Evolutionary conservation across 2,797 vertebrate species (phyloP), one percentile per base, ranked within the genome.

Genomic region (Neosilurus hyrtlii): DNA sequence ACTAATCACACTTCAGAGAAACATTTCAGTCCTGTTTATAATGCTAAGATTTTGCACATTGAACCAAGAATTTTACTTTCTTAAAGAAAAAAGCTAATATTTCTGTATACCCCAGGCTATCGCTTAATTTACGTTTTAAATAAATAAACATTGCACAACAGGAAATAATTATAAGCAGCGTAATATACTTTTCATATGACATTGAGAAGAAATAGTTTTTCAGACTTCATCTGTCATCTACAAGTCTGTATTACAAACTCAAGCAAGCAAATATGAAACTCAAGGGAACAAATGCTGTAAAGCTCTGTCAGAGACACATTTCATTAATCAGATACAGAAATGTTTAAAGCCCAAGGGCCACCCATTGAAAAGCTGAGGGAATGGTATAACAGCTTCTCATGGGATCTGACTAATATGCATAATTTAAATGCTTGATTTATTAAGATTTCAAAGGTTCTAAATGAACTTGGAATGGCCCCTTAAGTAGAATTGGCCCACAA

Each of bases 201-300:
- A 49, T 24, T 24, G 16, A 78, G 14, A 26, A 71, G 49, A 70
- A 30, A 37, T 11, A 4, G 4, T 54, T 63, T 12, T 83, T 83
- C 52, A 61, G 54, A 52, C 49, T 62, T 73, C 20, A 68, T 52
- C 10, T 68, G 18, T 71, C 51, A 59, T 75, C 24, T 51, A 74
- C 71, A n/a, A 66, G 35, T 77, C 54, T 76, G 24, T 70, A 67
- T 82, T 57, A 83, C 77, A 67, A 84, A 37, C 18, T n/a, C 35
- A 63, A 68, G 43, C 70, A 56, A 35, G 63, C 75, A 52, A 24
- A 54, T 68, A 66, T 49, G 82, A 80, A 61, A 43, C 80, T 63
- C 30, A 9, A 74, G 84, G 74, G 63, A 88, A 67, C 82, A 85
- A 66, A 56, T 67, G 68, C 66, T 52, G 65, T 83, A 52, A 67